Evolutionary conservation across 2,113 vertebrate species (phyloP).

Genomic region (Coregonus clupeaformis): DNA sequence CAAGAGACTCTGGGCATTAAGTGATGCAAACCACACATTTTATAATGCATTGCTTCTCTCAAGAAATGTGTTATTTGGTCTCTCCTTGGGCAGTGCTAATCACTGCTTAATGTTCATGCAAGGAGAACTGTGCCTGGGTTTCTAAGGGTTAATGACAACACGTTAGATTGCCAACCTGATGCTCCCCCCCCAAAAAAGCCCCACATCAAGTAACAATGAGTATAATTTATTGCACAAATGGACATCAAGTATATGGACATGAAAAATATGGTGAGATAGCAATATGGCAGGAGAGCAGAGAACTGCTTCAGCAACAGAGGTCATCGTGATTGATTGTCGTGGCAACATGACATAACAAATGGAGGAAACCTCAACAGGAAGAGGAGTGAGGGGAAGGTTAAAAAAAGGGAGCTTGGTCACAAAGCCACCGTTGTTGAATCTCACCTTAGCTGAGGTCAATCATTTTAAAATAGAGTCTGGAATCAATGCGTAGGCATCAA

Average conservation of each 20-base stretch:
- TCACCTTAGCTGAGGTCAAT: not conserved
- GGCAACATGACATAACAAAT: not conserved
- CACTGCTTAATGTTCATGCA: no score
- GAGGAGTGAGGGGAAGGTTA: not conserved
- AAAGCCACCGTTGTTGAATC: not conserved
- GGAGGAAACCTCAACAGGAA: not conserved
- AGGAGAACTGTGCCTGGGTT: no score
- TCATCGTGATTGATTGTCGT: not conserved
- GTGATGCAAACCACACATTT: no score
- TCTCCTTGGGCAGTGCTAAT: no score
- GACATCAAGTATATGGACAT: not conserved
- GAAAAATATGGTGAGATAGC: not conserved
- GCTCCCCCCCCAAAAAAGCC: not conserved
- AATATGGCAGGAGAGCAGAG: not conserved
- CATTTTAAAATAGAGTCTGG: not conserved
- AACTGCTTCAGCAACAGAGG: not conserved
- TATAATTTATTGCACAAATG: not conserved
- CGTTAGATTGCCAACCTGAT: not conserved
- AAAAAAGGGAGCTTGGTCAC: not conserved
- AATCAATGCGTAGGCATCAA: not conserved
- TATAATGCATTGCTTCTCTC: no score
- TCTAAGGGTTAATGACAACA: not conserved
- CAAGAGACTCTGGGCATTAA: no score
- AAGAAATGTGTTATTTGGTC: no score
- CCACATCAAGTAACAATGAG: not conserved